A percentile compares a stretch with the other conserved stretches of the same genome.
Evolutionary conservation across 2,797 vertebrate species (phyloP).

Genomic region (Catamblyrhynchus diadema): DNA sequence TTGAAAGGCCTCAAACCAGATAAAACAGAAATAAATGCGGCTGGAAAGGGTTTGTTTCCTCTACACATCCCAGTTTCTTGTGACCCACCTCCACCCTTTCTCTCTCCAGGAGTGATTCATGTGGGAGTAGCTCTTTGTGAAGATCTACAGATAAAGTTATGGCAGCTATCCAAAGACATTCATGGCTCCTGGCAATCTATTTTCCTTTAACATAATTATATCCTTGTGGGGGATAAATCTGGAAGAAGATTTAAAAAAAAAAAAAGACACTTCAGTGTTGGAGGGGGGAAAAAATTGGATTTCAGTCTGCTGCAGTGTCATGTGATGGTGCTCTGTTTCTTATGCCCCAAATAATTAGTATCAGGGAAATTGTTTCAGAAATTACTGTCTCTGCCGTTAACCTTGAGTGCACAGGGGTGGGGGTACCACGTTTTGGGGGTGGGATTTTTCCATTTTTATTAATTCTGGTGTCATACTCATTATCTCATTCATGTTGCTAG

Average conservation of each 20-base stretch:
- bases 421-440: background rate
- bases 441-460: constrained; percentile 21
- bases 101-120: constrained; percentile 9
- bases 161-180: constrained; percentile 48
- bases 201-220: constrained; percentile 71
- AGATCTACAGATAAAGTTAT: constrained; percentile 39
- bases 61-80: background rate
- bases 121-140: constrained; percentile 19
- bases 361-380: constrained; percentile 29
- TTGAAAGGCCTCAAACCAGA: constrained; percentile 8
- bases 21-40: constrained; percentile 3
- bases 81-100: background rate
- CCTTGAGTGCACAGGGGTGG: constrained; percentile 10
- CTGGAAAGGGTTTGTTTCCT: constrained; percentile 21
- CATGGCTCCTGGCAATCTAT: constrained; percentile 55
- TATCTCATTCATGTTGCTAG: constrained; percentile 37
- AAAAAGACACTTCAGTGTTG: background rate
- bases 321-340: background rate
- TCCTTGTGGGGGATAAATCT: constrained; percentile 48
- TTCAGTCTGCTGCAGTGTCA: background rate
- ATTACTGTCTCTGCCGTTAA: background rate
- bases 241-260: background rate
- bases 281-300: background rate
- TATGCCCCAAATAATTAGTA: constrained; percentile 1
- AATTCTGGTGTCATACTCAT: constrained; percentile 49